These are phyloP conservation scores for Scaptomyza hsui DNA, from an alignment of 1,140 invertebrate species.

Conservation along the genomic window DNA sequence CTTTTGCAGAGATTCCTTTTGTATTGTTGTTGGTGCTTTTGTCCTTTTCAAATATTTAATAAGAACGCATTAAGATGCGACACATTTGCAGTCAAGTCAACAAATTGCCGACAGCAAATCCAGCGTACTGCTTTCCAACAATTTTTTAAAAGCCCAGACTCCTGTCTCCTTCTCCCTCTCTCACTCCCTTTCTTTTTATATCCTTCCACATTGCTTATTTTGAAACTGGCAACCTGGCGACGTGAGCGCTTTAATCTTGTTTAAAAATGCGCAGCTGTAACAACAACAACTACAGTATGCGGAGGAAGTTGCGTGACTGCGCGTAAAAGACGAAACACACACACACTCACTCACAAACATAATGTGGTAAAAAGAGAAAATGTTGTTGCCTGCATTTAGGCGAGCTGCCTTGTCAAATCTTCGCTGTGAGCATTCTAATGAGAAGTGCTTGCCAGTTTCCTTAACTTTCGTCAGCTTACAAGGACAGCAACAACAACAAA, in stretches of 20 bases:
- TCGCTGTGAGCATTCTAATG: constrained; percentile 75
- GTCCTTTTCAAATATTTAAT: constrained; percentile 67
- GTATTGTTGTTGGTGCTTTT: constrained; percentile 6
- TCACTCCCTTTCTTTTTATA: not conserved
- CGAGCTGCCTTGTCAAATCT: constrained; percentile 71
- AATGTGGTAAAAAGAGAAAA: constrained; percentile 21
- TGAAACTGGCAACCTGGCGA: constrained; percentile 54
- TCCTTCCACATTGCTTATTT: not conserved
- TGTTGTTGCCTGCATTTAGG: constrained; percentile 66
- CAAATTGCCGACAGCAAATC: constrained; percentile 74
- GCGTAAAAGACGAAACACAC: constrained; percentile 12
- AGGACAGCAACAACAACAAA: constrained; percentile 51
- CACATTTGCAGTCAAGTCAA: constrained; percentile 78
- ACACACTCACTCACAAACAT: constrained; percentile 6
- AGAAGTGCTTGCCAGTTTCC: constrained; percentile 59
- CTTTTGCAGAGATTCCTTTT: constrained; percentile 9
- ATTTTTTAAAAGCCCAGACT: constrained; percentile 12
- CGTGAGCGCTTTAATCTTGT: constrained; percentile 78
- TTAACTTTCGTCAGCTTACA: constrained; percentile 50
- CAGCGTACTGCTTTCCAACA: constrained; percentile 21
- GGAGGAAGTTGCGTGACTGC: constrained; percentile 27
- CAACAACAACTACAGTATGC: constrained; percentile 42
- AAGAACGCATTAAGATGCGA: constrained; percentile 75
- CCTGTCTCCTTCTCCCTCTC: not conserved
- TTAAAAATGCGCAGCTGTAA: constrained; percentile 78